Evolutionary conservation across 2,797 vertebrate species (phyloP), one percentile per base, ranked within the genome.

Genomic region (Botia kubotai): DNA sequence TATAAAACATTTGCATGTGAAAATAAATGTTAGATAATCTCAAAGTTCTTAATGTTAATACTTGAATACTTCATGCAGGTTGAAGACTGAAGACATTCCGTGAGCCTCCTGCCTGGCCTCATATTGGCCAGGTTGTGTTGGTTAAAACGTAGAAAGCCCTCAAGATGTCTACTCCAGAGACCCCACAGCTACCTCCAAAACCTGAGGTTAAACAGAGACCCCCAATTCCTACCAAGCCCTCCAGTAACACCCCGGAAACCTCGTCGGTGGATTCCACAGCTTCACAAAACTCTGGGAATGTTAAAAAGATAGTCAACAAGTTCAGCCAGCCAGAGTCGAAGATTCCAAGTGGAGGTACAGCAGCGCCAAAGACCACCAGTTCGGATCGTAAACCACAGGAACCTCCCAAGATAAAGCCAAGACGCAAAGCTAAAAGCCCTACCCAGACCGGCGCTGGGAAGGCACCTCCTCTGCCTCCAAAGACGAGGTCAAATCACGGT

Each of bases 231-330:
- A 87, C 82, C 0, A 94, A 93, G 72, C 89, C 90, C 0, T 11
- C 73, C 0, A 8, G 50, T 14, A n/a, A 33, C 77, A 57, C 87
- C 33, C 55, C 85, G 10, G 78, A 70, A 2, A 19, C 52, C 10
- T 80, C 83, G 17, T 76, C 6, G 2, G 72, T 36, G 8, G 85
- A 88, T 3, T 69, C 12, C 39, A 23, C 69, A 53, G 2, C 19
- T 0, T 8, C 23, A 0, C 78, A 58, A 17, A 21, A 1, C 1
- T 62, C 89, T 2, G 86, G 79, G 17, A 94, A 93, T 19, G 93
- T 95, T 12, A 93, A 92, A 79, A 87, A 87, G 3, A 94, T 94
- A 2, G 92, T 93, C 36, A 89, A 82, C 75, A 91, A 85, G 73
- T 93, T 95, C 12, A 92, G 85, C 84, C 87, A 87, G 63, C 81